Evolutionary conservation across 2,113 vertebrate species (phyloP), one percentile per base, ranked within the genome.

Genomic region (Ibidorhyncha struthersii): DNA sequence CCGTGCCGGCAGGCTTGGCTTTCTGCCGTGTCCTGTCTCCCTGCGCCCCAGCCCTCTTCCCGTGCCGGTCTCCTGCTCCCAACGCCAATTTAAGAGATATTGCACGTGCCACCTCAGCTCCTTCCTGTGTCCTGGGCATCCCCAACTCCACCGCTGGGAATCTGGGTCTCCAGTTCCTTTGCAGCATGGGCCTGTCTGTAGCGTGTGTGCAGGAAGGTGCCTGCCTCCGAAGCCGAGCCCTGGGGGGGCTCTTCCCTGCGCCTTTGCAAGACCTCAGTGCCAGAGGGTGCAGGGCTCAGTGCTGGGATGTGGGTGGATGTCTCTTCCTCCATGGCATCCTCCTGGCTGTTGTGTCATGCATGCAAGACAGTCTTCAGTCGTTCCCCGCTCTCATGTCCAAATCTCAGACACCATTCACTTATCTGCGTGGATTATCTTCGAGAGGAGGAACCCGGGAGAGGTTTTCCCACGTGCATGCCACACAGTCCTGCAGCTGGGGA

Each of bases 191-290:
- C 16, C 50, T 40, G 78, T 45, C 56, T 38, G 27, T 21, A 72
- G 29, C 0, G 1, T 0, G 0, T 12, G 20, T 69, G 17, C 53
- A 61, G 77, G 71, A 67, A 45, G 41, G 53, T 38, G 22, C 9
- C 22, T 83, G 34, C 38, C 52, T 63, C 40, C 23, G 8, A 36
- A 66, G 22, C 0, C 0, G 1, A 34, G 30, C 30, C 12, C n/a
- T 40, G 40, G 34, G 49, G n/a, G 3, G 1, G 27, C 10, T 76
- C 41, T 72, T 53, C 36, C 38, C 41, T 53, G 65, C 30, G 38
- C 66, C 41, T 72, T 1, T 43, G 61, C 25, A 20, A 73, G n/a
- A 36, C 26, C 56, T 66, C 0, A 0, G 47, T 62, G 49, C 38
- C 29, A 13, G 41, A 59, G 49, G n/a, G 38, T 16, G 41, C 71